These are phyloP conservation scores for Gonatopus flavifemur DNA, from an alignment of 1,140 invertebrate genomes.

Conservation along the genomic window DNA sequence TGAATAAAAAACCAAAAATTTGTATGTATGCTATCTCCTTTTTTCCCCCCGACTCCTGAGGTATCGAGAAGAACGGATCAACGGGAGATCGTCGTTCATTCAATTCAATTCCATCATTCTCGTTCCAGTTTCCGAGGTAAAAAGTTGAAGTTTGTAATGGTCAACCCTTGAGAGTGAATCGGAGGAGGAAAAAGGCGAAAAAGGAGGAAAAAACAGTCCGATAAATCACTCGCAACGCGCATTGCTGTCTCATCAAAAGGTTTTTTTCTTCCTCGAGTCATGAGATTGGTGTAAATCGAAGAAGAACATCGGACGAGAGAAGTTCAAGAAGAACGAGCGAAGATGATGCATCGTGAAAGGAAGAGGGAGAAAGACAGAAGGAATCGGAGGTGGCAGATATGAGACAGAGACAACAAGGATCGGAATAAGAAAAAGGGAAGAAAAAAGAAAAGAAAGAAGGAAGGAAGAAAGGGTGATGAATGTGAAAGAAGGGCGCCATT, in stretches of 20 bases:
- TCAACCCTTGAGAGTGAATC: constrained; percentile 2
- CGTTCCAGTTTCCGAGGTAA: constrained; percentile 6
- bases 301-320: neutral
- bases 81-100: no score
- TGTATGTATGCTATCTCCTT: no score
- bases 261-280: neutral
- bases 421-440: neutral
- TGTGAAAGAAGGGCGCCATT: constrained; percentile 30
- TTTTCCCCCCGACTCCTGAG: no score
- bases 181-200: constrained; percentile 19
- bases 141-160: neutral
- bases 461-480: neutral
- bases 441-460: constrained; percentile 2
- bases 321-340: neutral
- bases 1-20: no score
- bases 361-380: neutral
- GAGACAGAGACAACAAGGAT: neutral
- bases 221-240: neutral
- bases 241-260: neutral
- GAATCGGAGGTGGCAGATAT: neutral
- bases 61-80: no score
- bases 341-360: neutral
- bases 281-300: no score
- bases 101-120: no score
- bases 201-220: constrained; percentile 20